Base-by-base conservation (phyloP, 2,888 invertebrate genomes). In the Napeogenes inachia region DNA sequence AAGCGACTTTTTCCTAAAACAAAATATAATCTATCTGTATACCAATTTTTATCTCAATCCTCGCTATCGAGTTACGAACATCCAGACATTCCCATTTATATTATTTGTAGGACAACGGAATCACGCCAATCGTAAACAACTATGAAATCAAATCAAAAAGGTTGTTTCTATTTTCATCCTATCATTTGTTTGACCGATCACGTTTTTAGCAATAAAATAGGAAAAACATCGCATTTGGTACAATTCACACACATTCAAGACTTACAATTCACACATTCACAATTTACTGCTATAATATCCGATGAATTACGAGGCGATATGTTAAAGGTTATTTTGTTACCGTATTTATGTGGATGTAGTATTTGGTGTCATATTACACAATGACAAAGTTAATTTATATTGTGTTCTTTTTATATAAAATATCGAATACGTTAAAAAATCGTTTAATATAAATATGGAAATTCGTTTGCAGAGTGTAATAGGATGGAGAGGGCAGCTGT, bases 161-260 rank as follows among this genome's bases (percentile, higher is more conserved):
- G 50, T 50, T 50, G 50, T 50, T 30, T 30, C 50, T 50, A 50
- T 50, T 50, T 50, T 50, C n/a, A 50, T 50, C 30, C 50, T 30
- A 50, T 10, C 30, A 50, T 50, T 50, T 50, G 50, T 50, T 50
- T 50, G 13, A 21, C 57, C 12, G 56, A 45, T 50, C 75, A 71
- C 74, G 72, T 76, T 80, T 77, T 77, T 74, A 71, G 72, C 76
- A 71, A 80, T 83, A 84, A 78, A 81, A 73, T 74, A 67, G 76
- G 74, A 78, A 85, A 83, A 84, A 85, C 81, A 83, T 77, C 76
- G 76, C 76, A 78, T 81, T 81, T 78, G 76, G 74, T 68, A 78
- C 79, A 80, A 85, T 85, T 82, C 83, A 85, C 81, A 53, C 73
- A 65, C 68, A 67, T 62, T 63, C 71, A 74, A 77, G 81, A 84